A percentile compares a stretch with the other conserved stretches of the same genome.
Conservation (phyloP, 2,888 invertebrate species). For the Rhopalosiphum nymphaeae region DNA sequence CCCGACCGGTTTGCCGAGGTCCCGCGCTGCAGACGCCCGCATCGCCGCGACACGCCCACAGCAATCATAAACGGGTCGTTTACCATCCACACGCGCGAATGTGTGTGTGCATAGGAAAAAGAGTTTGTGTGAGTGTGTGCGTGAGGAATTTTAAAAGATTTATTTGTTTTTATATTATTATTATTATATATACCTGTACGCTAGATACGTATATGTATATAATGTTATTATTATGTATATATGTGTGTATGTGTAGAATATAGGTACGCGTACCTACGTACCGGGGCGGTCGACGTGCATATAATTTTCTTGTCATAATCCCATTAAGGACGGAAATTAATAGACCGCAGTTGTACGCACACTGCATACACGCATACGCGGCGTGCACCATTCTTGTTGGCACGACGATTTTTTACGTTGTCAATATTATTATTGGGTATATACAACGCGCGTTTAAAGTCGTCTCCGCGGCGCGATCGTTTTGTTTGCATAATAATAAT, state of each 20-base stretch:
- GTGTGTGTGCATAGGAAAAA: not conserved
- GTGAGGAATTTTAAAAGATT: conserved; percentile 58
- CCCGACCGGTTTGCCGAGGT: conserved; percentile 56
- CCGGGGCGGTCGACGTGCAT: conserved; percentile 18
- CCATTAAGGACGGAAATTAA: conserved; percentile 63
- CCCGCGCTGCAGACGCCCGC: conserved; percentile 28
- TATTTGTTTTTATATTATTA: conserved; percentile 62
- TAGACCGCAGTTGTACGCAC: conserved; percentile 31
- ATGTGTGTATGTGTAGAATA: not conserved
- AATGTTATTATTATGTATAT: not conserved
- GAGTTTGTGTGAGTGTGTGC: conserved; percentile 2
- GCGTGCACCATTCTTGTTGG: not conserved
- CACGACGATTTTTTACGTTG: not conserved
- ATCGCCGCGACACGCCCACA: conserved; percentile 56
- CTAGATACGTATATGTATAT: not conserved
- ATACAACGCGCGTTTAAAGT: not conserved
- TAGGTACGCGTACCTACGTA: not conserved
- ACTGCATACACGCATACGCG: not conserved
- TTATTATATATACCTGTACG: not conserved
- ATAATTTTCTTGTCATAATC: conserved; percentile 64
- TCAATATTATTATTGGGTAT: not conserved
- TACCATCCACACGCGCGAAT: conserved; percentile 12
- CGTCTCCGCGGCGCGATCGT: not conserved
- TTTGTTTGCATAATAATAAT: not conserved
- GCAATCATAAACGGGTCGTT: conserved; percentile 56